Percentiles rank a stretch among this genome's conserved stretches.
phyloP scores from a whole-genome alignment of 2,888 invertebrate genomes.

The Synergus laeviventris region DNA sequence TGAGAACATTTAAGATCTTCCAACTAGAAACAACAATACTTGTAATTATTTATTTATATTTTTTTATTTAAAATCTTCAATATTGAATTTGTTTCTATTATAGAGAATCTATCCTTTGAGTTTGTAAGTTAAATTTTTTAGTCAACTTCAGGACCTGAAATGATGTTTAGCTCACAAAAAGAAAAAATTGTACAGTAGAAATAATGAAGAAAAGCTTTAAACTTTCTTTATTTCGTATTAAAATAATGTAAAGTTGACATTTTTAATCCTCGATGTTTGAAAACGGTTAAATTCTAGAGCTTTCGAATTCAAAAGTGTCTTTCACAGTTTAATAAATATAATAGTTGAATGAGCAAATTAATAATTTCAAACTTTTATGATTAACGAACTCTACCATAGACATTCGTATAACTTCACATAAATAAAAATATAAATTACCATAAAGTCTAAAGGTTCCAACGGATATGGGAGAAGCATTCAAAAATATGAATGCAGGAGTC shows the following conservation, averaged over 20 bases:
- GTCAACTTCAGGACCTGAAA: background rate
- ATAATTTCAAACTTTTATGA: background rate
- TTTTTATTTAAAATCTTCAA: background rate
- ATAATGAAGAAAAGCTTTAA: background rate
- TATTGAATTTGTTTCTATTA: background rate
- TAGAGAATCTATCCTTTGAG: background rate
- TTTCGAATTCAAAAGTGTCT: too few species aligned
- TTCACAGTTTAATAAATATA: too few species aligned
- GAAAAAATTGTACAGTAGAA: background rate
- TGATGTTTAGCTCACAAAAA: background rate
- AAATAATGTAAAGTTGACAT: background rate
- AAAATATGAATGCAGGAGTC: background rate
- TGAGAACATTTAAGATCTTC: background rate
- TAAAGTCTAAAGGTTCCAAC: too few species aligned
- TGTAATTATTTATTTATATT: constrained; percentile 5
- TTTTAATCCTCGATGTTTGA: too few species aligned
- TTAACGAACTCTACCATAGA: too few species aligned
- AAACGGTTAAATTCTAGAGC: too few species aligned
- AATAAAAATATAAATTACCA: too few species aligned
- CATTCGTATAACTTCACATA: too few species aligned
- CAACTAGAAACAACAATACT: background rate
- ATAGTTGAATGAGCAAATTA: background rate
- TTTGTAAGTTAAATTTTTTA: background rate
- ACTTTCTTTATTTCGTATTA: too few species aligned
- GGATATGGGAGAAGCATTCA: too few species aligned